phyloP scores from a whole-genome alignment of 2,797 vertebrate genomes.

The Danio jaintianensis region DNA sequence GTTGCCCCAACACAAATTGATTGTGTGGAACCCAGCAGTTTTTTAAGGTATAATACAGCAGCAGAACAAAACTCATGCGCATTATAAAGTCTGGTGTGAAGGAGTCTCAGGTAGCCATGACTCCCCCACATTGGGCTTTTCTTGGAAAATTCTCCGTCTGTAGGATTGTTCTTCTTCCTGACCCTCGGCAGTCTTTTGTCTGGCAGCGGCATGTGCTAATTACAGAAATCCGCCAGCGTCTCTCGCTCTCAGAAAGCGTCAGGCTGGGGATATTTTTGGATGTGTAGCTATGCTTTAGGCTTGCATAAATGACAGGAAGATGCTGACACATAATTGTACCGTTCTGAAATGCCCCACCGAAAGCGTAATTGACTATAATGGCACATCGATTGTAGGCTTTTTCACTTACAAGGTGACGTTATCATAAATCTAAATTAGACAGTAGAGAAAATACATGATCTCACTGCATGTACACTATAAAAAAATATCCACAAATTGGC shows the following conservation, averaged over 20 bases:
- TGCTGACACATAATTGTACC: constrained; percentile 34
- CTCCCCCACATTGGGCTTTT: constrained; percentile 70
- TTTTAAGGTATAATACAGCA: too few species aligned
- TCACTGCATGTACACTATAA: neutral
- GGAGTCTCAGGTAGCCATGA: constrained; percentile 66
- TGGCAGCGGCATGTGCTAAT: constrained; percentile 74
- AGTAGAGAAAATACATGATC: neutral
- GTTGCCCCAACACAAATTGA: too few species aligned
- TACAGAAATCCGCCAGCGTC: constrained; percentile 79
- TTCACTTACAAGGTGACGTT: neutral
- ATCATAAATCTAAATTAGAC: neutral
- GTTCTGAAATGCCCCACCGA: constrained; percentile 5
- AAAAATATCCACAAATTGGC: too few species aligned
- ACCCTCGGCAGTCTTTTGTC: constrained; percentile 80
- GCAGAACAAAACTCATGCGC: too few species aligned
- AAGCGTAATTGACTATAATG: constrained; percentile 22
- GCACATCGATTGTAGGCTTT: constrained; percentile 6
- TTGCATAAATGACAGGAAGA: constrained; percentile 40
- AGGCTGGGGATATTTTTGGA: constrained; percentile 75
- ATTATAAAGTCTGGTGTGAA: constrained; percentile 29
- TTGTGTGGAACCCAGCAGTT: too few species aligned
- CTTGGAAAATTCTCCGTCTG: constrained; percentile 79
- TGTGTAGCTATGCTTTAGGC: constrained; percentile 68
- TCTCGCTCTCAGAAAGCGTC: constrained; percentile 68
- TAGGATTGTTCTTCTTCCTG: constrained; percentile 84